phyloP scores from a whole-genome alignment of 2,797 vertebrate species.

The Sebastes diploproa region DNA sequence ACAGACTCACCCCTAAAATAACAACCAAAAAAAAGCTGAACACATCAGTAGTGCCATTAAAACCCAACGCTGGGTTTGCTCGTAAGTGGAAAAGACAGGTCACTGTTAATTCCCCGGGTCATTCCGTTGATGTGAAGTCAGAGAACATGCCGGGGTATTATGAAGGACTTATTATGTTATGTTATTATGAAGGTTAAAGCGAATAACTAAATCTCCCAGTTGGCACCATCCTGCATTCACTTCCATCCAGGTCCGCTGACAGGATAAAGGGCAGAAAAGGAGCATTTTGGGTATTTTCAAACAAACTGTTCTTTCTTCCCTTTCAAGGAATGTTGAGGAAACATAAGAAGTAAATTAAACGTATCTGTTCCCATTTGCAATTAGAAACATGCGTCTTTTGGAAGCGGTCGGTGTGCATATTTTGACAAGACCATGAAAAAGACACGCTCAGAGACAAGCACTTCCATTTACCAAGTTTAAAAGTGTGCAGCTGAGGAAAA shows the following conservation, averaged over 20 bases:
- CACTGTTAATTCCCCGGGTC: slow-evolving; percentile 58
- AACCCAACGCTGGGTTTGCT: slow-evolving; percentile 38
- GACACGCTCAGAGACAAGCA: slow-evolving; percentile 4
- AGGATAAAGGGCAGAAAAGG: slow-evolving; percentile 19
- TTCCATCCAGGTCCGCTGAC: slow-evolving; percentile 6
- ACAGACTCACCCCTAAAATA: slow-evolving; percentile 68
- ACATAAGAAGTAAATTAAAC: slow-evolving; percentile 34
- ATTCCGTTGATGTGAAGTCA: slow-evolving; percentile 64
- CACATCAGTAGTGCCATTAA: slow-evolving; percentile 65
- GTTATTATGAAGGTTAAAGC: slow-evolving; percentile 52
- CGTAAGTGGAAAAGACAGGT: slow-evolving; percentile 76
- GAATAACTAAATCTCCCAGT: slow-evolving; percentile 49
- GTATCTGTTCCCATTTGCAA: slow-evolving; percentile 24
- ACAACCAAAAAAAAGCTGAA: slow-evolving; percentile 64
- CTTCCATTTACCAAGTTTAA: slow-evolving; percentile 32
- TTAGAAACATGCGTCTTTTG: slow-evolving; percentile 25
- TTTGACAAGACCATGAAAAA: slow-evolving; percentile 40
- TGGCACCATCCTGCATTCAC: slow-evolving; percentile 29
- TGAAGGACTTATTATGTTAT: slow-evolving; percentile 60
- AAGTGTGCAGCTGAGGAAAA: slow-evolving; percentile 20
- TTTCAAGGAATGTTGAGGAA: slow-evolving; percentile 27
- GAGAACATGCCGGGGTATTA: slow-evolving; percentile 49
- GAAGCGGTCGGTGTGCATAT: slow-evolving; percentile 12
- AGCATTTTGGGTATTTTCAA: slow-evolving; percentile 26
- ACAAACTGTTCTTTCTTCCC: slow-evolving; percentile 39